Evolutionary conservation across 64 coral and sea anemone genomes (phyloP), one percentile per base, ranked within the genome.

Genomic region (Acropora yongei): DNA sequence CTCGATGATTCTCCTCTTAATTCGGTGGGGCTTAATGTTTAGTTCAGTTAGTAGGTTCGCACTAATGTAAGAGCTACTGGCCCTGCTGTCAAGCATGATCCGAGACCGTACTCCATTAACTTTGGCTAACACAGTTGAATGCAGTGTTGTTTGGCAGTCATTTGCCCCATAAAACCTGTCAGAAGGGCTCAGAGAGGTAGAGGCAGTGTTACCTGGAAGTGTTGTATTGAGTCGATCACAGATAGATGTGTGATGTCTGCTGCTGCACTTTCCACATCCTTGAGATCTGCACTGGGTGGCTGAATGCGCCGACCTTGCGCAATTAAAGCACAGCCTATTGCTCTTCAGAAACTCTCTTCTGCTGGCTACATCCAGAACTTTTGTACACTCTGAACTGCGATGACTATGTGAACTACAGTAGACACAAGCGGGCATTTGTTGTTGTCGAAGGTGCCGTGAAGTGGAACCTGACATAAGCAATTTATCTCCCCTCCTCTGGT

Each of bases 31-130:
- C 30, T 30, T 30, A 30, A 57, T 80, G 88, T 88, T 44, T 91
- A 91, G 44, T 71, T 95, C 41, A 50, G 81, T 95, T 9, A 95
- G 57, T 30, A 30, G 30, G 30, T 30, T 30, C 30, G 78, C 57
- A 61, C 88, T 90, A 41, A 95, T 95, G 49, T 91, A 95, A 2
- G 84, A 95, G 78, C 89, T 95, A 41, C 94, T 71, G 46, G 89
- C 89, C 88, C 89, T 84, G 42, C 68, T 95, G 47, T 95, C 83
- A 5, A 95, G 61, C 83, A 95, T 95, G 55, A 91, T 80, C 11
- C 89, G 84, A 41, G 89, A 83, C 55, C 76, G 78, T 47, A 89
- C 47, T 13, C 87, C 92, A 76, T 93, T 91, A 44, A 91, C 75
- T 41, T 96, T 53, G 5, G 87, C 81, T 47, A 90, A 6, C 0